Conservation (phyloP, 2,113 vertebrate genomes). For the Pygoscelis antarcticus region DNA sequence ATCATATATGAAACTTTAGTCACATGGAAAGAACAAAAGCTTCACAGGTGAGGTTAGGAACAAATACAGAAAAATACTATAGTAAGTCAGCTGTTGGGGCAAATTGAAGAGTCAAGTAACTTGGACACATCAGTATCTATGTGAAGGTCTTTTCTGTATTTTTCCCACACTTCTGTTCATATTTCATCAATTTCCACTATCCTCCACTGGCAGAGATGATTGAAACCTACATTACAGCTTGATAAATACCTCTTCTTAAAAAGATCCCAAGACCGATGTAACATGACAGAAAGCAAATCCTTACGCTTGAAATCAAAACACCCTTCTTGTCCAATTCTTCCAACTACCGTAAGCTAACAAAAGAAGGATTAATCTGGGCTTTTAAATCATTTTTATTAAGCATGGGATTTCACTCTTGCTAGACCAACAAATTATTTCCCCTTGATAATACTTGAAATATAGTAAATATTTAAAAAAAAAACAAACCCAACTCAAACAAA, state of each 20-base stretch:
- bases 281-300: neutral
- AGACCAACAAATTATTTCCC: neutral
- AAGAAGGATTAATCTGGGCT: neutral
- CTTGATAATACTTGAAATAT: neutral
- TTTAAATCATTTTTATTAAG: neutral
- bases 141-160: neutral
- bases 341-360: neutral
- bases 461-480: neutral
- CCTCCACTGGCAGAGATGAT: neutral
- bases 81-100: neutral
- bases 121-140: accelerated
- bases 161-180: neutral
- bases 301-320: neutral
- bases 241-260: neutral
- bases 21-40: neutral
- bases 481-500: too few relatives aligned
- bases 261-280: neutral
- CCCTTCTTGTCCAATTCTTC: neutral
- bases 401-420: neutral
- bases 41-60: neutral
- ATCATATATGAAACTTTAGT: neutral
- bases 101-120: neutral
- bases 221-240: neutral
- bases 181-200: neutral
- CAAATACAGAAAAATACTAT: neutral